phyloP scores from a whole-genome alignment of 2,113 vertebrate genomes.

The Phocoena sinus region DNA sequence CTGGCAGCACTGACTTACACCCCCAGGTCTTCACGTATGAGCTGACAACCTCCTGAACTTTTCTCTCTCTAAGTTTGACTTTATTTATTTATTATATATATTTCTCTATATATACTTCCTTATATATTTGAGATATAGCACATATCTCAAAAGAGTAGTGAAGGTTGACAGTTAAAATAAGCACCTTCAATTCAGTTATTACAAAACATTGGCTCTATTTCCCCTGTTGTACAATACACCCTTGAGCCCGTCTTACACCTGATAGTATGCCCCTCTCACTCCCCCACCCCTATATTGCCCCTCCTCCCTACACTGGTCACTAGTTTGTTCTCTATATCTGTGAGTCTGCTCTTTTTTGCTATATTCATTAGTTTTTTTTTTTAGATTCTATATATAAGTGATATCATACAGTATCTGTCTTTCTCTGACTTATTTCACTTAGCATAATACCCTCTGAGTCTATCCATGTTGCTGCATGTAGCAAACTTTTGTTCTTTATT shows the following conservation, averaged over 20 bases:
- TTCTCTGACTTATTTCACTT: background rate
- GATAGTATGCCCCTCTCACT: no score
- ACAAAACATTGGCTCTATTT: background rate
- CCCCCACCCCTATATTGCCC: no score
- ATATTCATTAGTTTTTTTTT: background rate
- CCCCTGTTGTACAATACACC: background rate
- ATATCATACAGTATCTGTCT: background rate
- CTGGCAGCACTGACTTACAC: fast-evolving
- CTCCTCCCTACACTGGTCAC: background rate
- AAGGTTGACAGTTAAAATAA: background rate
- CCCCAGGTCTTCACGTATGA: background rate
- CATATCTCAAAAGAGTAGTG: background rate
- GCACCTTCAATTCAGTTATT: background rate
- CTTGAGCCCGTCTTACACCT: background rate
- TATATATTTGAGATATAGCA: background rate
- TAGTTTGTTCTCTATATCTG: background rate
- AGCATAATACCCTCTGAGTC: background rate
- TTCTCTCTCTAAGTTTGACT: background rate
- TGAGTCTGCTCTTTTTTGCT: background rate
- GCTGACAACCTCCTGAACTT: no score
- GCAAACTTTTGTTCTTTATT: background rate
- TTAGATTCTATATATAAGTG: background rate
- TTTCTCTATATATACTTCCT: background rate
- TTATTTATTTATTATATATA: background rate
- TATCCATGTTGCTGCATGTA: background rate